Evolutionary conservation across 1,140 invertebrate genomes (phyloP).

Genomic region (Nebria ingens): DNA sequence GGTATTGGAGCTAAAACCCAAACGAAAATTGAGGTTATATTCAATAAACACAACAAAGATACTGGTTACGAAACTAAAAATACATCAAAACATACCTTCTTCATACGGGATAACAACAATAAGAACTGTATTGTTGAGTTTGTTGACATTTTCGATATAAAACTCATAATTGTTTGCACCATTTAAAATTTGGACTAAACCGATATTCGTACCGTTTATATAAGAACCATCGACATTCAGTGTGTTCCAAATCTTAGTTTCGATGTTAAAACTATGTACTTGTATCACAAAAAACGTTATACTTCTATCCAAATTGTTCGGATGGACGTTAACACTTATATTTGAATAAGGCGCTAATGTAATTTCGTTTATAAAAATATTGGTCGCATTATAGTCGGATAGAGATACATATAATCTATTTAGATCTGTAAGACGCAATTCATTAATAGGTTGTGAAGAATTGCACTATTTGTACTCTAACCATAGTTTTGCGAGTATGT

Average conservation of each 20-base stretch:
- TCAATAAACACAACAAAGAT: slow-evolving; percentile 22
- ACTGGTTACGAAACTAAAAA: neutral
- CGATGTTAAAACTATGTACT: slow-evolving; percentile 49
- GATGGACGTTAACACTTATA: slow-evolving; percentile 34
- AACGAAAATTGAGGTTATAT: slow-evolving; percentile 26
- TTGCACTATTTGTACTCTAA: neutral
- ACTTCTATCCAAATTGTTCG: slow-evolving; percentile 34
- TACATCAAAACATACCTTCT: neutral
- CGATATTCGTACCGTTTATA: slow-evolving; percentile 50
- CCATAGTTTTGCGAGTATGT: neutral
- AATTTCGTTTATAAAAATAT: slow-evolving; percentile 16
- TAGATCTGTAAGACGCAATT: slow-evolving; percentile 30
- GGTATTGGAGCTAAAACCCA: slow-evolving; percentile 54
- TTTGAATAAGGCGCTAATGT: neutral
- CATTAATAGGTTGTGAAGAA: neutral
- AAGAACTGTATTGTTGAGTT: neutral
- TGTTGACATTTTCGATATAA: slow-evolving; percentile 33
- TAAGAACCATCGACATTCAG: slow-evolving; percentile 25
- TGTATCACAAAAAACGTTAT: slow-evolving; percentile 53
- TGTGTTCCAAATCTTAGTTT: slow-evolving; percentile 49
- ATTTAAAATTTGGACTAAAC: slow-evolving; percentile 38
- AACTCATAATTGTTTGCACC: slow-evolving; percentile 18
- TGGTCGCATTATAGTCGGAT: slow-evolving; percentile 12
- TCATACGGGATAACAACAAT: slow-evolving; percentile 13
- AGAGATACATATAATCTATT: slow-evolving; percentile 17